Evolutionary conservation across 1,140 invertebrate genomes (phyloP), one percentile per base, ranked within the genome.

Genomic region (Bombus impatiens): DNA sequence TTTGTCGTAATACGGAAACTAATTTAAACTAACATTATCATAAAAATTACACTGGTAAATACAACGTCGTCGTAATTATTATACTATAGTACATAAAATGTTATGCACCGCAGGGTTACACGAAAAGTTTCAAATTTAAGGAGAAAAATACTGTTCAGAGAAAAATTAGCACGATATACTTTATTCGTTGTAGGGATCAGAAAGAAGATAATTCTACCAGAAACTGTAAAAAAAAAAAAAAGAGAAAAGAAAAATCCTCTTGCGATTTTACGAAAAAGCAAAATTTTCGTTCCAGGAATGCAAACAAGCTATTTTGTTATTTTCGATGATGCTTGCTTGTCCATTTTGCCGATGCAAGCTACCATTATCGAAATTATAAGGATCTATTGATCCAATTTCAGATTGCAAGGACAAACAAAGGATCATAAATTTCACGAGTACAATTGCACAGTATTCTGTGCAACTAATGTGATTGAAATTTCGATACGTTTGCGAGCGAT

Each of bases 391-490:
- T 53, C 47, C 18, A 8, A 53, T 53, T 53, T 53, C 6, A 22
- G 0, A 25, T 37, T 13, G 37, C 32, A 71, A 40, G 8, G 37
- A 28, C 35, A 71, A 72, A 53, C 18, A 72, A 72, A 72, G 18
- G 18, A 22, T 72, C 68, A 40, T 71, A 72, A 71, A 81, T 57
- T 72, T 57, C 22, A 72, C 35, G 47, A 72, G 28, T 25, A 10
- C 47, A 42, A 40, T 67, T 81, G 37, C 44, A 71, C 28, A 13
- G 40, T 35, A 44, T 44, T n/a, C 10, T 22, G 18, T 3, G 22
- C 70, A 28, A 42, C 53, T 75, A 75, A 82, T 75, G 72, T 44
- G 80, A 82, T 75, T 75, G 80, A 47, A 74, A 75, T n/a, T 82
- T 62, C 47, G 47, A 53, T 53, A 22, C 71, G 57, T 75, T 62